These are phyloP conservation scores for Drosophila carrolli DNA, from an alignment of 1,140 invertebrate species.

Conservation along the genomic window DNA sequence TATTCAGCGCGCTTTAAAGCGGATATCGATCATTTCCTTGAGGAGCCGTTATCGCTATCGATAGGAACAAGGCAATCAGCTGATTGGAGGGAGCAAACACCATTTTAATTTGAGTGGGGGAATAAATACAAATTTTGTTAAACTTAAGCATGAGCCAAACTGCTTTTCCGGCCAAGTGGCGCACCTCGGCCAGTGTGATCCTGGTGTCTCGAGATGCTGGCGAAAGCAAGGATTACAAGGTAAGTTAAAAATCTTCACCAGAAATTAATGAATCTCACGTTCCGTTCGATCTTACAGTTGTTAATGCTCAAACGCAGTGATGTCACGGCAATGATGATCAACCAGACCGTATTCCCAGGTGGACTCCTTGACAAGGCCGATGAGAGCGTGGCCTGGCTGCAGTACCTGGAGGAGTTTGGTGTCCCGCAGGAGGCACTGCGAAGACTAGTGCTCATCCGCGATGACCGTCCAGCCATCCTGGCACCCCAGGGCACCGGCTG, in stretches of 20 bases:
- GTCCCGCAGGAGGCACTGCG: slow-evolving; percentile 52
- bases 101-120: slow-evolving; percentile 1
- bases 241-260: slow-evolving; percentile 2
- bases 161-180: slow-evolving; percentile 32
- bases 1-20: slow-evolving; percentile 27
- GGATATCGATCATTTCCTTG: slow-evolving; percentile 7
- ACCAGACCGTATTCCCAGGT: slow-evolving; percentile 69
- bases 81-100: slow-evolving; percentile 12
- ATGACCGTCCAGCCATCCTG: slow-evolving; percentile 54
- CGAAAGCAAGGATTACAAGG: slow-evolving; percentile 47
- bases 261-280: background rate
- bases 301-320: slow-evolving; percentile 69
- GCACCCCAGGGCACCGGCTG: slow-evolving; percentile 69
- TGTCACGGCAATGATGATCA: slow-evolving; percentile 39
- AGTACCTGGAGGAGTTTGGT: slow-evolving; percentile 65
- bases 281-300: slow-evolving; percentile 38
- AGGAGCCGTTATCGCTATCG: slow-evolving; percentile 27
- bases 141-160: slow-evolving; percentile 12
- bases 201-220: slow-evolving; percentile 33
- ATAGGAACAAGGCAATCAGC: slow-evolving; percentile 11
- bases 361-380: slow-evolving; percentile 61
- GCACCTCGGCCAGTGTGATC: slow-evolving; percentile 60
- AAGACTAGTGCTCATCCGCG: slow-evolving; percentile 42
- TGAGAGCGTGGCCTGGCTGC: slow-evolving; percentile 58
- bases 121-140: background rate